phyloP scores from a whole-genome alignment of 2,113 vertebrate genomes.

The Candoia aspera region DNA sequence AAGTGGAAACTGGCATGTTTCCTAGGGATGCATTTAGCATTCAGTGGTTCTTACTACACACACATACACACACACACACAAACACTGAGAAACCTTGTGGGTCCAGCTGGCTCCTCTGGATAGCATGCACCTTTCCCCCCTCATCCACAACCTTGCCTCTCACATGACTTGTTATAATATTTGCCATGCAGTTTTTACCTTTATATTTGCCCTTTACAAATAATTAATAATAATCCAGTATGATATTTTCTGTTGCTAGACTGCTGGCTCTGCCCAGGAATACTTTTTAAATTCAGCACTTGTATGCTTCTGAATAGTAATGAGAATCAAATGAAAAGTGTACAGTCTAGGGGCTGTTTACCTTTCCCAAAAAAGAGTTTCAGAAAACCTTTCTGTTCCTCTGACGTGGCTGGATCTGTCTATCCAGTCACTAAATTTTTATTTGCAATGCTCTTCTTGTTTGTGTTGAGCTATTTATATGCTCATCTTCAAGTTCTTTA shows the following conservation, averaged over 20 bases:
- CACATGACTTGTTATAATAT: neutral
- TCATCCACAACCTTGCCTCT: neutral
- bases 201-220: conserved; percentile 17
- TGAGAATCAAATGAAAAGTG: neutral
- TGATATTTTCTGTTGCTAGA: neutral
- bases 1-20: neutral
- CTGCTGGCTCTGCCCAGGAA: neutral
- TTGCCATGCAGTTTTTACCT: neutral
- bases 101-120: neutral
- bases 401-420: neutral
- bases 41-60: neutral
- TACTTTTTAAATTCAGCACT: neutral
- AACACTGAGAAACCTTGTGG: neutral
- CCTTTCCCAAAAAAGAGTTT: neutral
- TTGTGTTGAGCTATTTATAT: conserved; percentile 20
- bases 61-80: neutral
- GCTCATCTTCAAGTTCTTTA: conserved; percentile 7
- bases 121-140: neutral
- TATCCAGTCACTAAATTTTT: conserved; percentile 4
- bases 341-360: neutral
- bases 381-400: neutral
- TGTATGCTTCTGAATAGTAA: neutral
- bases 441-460: neutral
- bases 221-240: conserved; percentile 30
- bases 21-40: neutral